A percentile compares a stretch with the other conserved stretches of the same genome.
phyloP scores from a whole-genome alignment of 2,797 vertebrate species.

The Anguilla marmorata region DNA sequence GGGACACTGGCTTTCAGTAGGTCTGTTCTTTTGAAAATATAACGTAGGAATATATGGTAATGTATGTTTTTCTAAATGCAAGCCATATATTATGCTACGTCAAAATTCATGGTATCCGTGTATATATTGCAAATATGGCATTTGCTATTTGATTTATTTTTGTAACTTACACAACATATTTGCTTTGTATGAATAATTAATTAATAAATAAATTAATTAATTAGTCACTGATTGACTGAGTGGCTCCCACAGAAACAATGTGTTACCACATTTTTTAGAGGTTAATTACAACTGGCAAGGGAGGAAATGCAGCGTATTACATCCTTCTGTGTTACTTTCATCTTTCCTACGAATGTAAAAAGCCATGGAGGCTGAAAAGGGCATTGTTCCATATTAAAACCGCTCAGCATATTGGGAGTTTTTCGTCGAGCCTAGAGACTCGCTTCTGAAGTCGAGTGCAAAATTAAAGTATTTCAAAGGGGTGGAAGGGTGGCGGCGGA shows the following conservation, averaged over 20 bases:
- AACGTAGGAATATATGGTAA: neutral
- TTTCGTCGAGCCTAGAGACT: neutral
- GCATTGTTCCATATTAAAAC: neutral
- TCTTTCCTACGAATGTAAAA: neutral
- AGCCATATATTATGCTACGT: neutral
- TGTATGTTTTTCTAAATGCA: neutral
- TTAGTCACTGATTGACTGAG: neutral
- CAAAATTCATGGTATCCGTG: neutral
- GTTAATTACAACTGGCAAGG: neutral
- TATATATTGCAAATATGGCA: neutral
- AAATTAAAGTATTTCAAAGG: neutral
- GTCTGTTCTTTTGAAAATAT: slow-evolving; percentile 4
- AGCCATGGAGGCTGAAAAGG: neutral
- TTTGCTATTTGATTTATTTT: neutral
- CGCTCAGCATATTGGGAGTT: neutral
- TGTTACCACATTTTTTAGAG: neutral
- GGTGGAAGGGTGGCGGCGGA: neutral
- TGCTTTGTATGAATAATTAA: neutral
- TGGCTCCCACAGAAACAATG: neutral
- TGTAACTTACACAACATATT: neutral
- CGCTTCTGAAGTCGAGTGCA: neutral
- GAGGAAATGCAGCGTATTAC: neutral
- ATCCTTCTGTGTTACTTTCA: neutral
- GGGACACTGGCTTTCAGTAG: slow-evolving; percentile 1
- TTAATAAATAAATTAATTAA: neutral